Base-by-base conservation (phyloP, 2,797 vertebrate genomes). In the Falco concolor region DNA sequence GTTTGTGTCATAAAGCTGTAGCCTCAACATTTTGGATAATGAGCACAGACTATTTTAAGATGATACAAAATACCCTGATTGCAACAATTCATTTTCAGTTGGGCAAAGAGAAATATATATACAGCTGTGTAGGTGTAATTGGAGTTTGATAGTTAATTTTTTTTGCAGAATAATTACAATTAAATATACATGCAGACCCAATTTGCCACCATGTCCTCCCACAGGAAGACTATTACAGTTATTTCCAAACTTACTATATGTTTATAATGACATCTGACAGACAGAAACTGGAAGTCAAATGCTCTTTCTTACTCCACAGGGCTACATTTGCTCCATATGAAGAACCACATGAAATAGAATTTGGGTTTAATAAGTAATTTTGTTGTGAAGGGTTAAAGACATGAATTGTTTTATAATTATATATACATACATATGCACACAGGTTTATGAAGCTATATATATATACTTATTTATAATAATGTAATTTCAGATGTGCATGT, bases 121-220 rank as follows among this genome's bases (percentile, higher is more conserved):
- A 32, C 18, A 54, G 27, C 34, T 59, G 16, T 32, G n/a, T 34
- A 52, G 28, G 30, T 67, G 27, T 34, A 67, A 67, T 2, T 87
- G 32, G 34, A 69, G 67, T 59, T 70, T 21, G 9, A 32, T 9
- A 79, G 44, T 50, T 59, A 75, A 59, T 18, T 6, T 38, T 77
- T 77, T 78, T 44, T 72, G 18, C 44, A 84, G 44, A 84, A 63
- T 47, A 78, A 84, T 72, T 40, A 63, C 40, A 60, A 42, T 63
- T 63, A 67, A 19, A 63, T 19, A 57, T 21, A 59, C 19, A 57
- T 0, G 0, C 24, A 63, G 27, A 75, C 59, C 19, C 0, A 0
- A 47, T 83, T 69, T 57, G 15, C 27, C 6, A 1, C 65, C 32
- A 6, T 22, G 10, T 63, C 23, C 23, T 63, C 23, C 23, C 30